Percentiles rank a stretch among this genome's conserved stretches.
Conservation (phyloP, 1,140 invertebrate genomes). For the Tetramorium parvispinum region DNA sequence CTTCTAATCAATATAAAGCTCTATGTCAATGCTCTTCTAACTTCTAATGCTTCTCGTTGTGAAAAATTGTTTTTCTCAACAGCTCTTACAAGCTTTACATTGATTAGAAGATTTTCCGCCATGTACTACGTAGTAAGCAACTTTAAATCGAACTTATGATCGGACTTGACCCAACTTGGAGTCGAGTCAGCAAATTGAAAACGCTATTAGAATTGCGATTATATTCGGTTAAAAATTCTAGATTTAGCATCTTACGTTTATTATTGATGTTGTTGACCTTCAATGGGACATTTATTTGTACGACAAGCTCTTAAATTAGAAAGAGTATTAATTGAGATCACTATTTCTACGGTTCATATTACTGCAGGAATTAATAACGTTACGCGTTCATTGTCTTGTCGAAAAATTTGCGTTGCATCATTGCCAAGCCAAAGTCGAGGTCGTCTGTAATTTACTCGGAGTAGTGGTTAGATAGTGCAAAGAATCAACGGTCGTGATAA, state of each 20-base stretch:
- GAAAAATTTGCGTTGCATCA: constrained; percentile 68
- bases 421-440: constrained; percentile 78
- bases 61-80: too few species aligned
- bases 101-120: too few species aligned
- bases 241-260: background rate
- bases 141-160: too few species aligned
- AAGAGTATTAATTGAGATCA: background rate
- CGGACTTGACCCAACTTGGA: too few species aligned
- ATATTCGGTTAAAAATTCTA: background rate
- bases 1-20: too few species aligned
- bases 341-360: background rate
- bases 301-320: background rate
- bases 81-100: too few species aligned
- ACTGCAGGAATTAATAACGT: background rate
- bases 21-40: too few species aligned
- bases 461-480: constrained; percentile 71
- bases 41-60: too few species aligned
- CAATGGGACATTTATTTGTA: background rate
- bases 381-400: constrained; percentile 25
- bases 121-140: too few species aligned
- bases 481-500: constrained; percentile 70
- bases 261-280: background rate
- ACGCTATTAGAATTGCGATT: background rate
- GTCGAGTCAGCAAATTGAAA: too few species aligned
- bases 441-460: constrained; percentile 69